A percentile compares a stretch with the other conserved stretches of the same genome.
Conservation (phyloP, 2,888 invertebrate genomes). For the Gonocerus acuteangulatus region DNA sequence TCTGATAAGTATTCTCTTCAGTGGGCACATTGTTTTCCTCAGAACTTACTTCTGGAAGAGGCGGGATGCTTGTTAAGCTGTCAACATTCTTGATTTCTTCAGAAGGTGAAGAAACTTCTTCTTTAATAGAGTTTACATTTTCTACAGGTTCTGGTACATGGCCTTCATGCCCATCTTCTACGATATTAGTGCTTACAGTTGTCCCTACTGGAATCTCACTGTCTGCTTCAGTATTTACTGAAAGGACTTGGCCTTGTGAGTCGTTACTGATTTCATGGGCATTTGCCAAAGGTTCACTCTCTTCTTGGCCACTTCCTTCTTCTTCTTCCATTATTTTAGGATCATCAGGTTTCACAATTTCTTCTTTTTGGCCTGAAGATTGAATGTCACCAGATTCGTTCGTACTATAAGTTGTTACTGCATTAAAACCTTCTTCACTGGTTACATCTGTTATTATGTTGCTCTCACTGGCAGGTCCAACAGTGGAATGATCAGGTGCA, state of each 20-base stretch:
- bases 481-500: slow-evolving; percentile 2
- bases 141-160: not conserved
- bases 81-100: slow-evolving; percentile 9
- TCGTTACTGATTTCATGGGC: too few species aligned
- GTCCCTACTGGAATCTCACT: slow-evolving; percentile 1
- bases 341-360: not conserved
- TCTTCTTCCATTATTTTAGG: too few species aligned
- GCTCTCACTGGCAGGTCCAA: not conserved
- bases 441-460: not conserved
- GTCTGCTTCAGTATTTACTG: not conserved
- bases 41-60: not conserved
- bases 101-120: not conserved
- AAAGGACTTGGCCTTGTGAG: too few species aligned
- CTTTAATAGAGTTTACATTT: not conserved
- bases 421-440: not conserved
- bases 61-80: not conserved
- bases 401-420: slow-evolving; percentile 10
- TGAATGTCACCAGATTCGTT: not conserved
- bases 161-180: not conserved
- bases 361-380: not conserved
- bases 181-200: not conserved
- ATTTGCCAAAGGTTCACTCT: too few species aligned
- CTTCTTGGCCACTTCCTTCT: too few species aligned
- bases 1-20: not conserved
- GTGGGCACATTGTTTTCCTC: not conserved